A percentile compares a stretch with the other conserved stretches of the same genome.
These are phyloP conservation scores for Cervus canadensis DNA, from an alignment of 2,113 vertebrate species.

Conservation along the genomic window DNA sequence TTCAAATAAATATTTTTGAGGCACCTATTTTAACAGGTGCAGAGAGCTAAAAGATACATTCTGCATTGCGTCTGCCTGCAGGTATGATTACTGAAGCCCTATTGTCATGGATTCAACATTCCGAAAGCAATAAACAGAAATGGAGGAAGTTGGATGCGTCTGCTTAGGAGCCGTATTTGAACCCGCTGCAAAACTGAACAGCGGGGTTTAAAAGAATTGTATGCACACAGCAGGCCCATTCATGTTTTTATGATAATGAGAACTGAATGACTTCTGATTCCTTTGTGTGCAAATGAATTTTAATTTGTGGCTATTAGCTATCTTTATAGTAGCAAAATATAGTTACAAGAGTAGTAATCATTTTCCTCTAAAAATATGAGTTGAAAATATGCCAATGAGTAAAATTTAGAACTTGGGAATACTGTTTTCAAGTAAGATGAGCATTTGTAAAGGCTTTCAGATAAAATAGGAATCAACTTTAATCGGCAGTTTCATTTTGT, in stretches of 20 bases:
- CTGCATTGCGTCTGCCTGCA: background rate
- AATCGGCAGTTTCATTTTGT: background rate
- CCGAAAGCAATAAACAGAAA: background rate
- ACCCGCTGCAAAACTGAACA: constrained; percentile 15
- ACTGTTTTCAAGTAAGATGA: background rate
- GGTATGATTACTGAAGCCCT: background rate
- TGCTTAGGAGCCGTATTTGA: background rate
- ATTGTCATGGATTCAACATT: background rate
- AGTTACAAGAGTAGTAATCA: background rate
- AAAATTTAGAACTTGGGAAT: constrained; percentile 21
- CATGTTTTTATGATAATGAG: background rate
- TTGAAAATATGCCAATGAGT: background rate
- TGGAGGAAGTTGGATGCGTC: background rate
- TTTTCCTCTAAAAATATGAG: constrained; percentile 5
- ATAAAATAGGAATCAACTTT: constrained; percentile 1
- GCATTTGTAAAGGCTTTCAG: background rate
- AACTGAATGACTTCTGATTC: constrained; percentile 20
- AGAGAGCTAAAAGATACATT: background rate
- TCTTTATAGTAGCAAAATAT: background rate
- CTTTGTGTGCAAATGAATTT: constrained; percentile 2
- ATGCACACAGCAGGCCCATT: background rate
- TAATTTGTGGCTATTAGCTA: background rate
- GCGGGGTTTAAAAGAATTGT: background rate
- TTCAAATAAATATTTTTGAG: background rate
- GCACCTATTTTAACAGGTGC: background rate